phyloP scores from a whole-genome alignment of 1,140 invertebrate species.

The Doryteuthis pealeii region DNA sequence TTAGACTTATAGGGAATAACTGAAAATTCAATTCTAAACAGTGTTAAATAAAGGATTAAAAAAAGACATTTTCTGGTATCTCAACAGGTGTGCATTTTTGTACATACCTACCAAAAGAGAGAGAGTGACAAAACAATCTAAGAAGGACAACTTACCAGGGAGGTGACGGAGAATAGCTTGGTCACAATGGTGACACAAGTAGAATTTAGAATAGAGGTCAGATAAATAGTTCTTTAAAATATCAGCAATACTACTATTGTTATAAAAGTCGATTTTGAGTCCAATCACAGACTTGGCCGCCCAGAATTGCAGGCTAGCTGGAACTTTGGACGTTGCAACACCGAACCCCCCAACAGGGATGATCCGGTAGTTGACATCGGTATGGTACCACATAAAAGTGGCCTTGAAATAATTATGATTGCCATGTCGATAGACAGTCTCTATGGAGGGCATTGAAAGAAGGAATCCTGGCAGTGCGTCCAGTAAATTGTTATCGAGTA shows the following conservation, averaged over 20 bases:
- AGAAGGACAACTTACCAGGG: slow-evolving; percentile 43
- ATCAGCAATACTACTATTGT: slow-evolving; percentile 44
- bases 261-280: slow-evolving; percentile 59
- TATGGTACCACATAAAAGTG: slow-evolving; percentile 66
- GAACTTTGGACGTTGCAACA: slow-evolving; percentile 26
- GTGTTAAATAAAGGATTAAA: no score
- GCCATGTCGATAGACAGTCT: slow-evolving; percentile 63
- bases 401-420: slow-evolving; percentile 66
- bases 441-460: slow-evolving; percentile 57
- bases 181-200: slow-evolving; percentile 59
- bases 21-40: no score
- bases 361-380: slow-evolving; percentile 62
- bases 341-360: slow-evolving; percentile 41
- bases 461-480: slow-evolving; percentile 64
- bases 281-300: slow-evolving; percentile 59
- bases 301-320: slow-evolving; percentile 54
- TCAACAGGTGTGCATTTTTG: no score
- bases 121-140: no score
- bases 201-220: slow-evolving; percentile 58
- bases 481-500: slow-evolving; percentile 62
- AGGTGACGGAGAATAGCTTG: slow-evolving; percentile 41
- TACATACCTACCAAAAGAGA: no score
- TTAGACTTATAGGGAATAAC: no score
- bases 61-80: no score
- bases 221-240: slow-evolving; percentile 60